Evolutionary conservation across 1,140 invertebrate genomes (phyloP).

Genomic region (Rhopalosiphum padi): DNA sequence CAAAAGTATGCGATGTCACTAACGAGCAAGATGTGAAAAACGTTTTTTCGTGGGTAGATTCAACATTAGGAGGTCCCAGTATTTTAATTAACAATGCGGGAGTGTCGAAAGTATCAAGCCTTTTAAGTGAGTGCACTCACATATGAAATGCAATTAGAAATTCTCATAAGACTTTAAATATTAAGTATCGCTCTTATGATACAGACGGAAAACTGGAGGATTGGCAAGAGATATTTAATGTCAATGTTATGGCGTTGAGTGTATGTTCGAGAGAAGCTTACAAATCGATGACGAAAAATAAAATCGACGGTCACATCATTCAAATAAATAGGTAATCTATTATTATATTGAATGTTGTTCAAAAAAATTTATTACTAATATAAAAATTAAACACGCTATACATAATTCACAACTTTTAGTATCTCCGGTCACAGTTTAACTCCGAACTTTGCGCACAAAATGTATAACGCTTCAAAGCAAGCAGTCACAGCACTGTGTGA

Average conservation of each 20-base stretch:
- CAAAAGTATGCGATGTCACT: conserved; percentile 66
- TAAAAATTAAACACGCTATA: conserved; percentile 43
- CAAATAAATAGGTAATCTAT: conserved; percentile 69
- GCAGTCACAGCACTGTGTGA: conserved; percentile 69
- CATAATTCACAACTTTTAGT: conserved; percentile 59
- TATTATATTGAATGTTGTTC: background rate
- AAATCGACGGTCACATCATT: conserved; percentile 71
- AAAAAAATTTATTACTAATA: background rate
- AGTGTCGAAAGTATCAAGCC: background rate
- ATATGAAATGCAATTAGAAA: background rate
- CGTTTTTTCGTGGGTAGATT: conserved; percentile 65
- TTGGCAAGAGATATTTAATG: conserved; percentile 67
- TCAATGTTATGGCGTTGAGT: conserved; percentile 69
- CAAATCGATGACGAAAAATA: conserved; percentile 65
- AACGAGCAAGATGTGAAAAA: conserved; percentile 65
- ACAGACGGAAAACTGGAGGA: conserved; percentile 63
- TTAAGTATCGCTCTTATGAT: background rate
- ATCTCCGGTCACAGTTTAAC: conserved; percentile 62
- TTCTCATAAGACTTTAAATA: background rate
- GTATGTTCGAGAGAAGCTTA: conserved; percentile 68
- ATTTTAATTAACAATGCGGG: conserved; percentile 63
- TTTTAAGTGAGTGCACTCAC: conserved; percentile 28
- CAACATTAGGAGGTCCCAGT: conserved; percentile 65
- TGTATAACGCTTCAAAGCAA: conserved; percentile 70
- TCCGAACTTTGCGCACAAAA: conserved; percentile 62